Conservation (phyloP, 37 sponge, comb jelly and placozoan species). For the Petrosia ficiformis region DNA sequence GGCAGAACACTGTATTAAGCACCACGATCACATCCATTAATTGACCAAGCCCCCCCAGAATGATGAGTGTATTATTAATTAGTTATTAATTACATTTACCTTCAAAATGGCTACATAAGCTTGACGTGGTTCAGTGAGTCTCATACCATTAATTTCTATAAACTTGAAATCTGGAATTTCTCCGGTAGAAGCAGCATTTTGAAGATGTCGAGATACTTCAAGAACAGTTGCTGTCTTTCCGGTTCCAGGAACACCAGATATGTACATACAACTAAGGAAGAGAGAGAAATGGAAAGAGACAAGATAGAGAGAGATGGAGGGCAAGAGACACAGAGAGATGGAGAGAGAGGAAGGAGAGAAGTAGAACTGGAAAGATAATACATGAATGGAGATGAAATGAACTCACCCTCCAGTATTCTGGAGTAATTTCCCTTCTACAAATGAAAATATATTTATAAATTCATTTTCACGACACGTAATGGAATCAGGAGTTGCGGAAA, state of each 20-base stretch:
- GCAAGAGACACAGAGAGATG: too few relatives aligned
- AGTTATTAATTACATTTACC: constrained; percentile 19
- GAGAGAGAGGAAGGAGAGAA: too few relatives aligned
- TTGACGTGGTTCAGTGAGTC: constrained; percentile 67
- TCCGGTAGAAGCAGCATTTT: constrained; percentile 33
- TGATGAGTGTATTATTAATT: too few relatives aligned
- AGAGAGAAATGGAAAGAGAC: too few relatives aligned
- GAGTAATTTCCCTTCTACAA: constrained; percentile 78
- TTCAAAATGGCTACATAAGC: constrained; percentile 60
- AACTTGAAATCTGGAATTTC: constrained; percentile 72
- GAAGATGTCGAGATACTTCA: constrained; percentile 62
- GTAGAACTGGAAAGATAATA: neutral
- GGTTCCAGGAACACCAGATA: constrained; percentile 92
- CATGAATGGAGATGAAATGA: too few relatives aligned
- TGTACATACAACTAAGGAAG: constrained; percentile 81
- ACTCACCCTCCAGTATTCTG: constrained; percentile 82
- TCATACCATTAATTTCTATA: constrained; percentile 94
- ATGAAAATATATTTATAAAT: constrained; percentile 71
- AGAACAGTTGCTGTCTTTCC: constrained; percentile 98
- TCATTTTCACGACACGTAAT: constrained; percentile 88
- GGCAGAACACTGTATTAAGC: too few relatives aligned
- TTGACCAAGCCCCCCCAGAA: too few relatives aligned
- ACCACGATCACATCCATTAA: too few relatives aligned
- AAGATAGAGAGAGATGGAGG: too few relatives aligned
- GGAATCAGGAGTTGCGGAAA: constrained; percentile 73